Percentiles rank a stretch among this genome's conserved stretches.
Conservation (phyloP, 2,797 vertebrate species). For the Etheostoma nigrum region DNA sequence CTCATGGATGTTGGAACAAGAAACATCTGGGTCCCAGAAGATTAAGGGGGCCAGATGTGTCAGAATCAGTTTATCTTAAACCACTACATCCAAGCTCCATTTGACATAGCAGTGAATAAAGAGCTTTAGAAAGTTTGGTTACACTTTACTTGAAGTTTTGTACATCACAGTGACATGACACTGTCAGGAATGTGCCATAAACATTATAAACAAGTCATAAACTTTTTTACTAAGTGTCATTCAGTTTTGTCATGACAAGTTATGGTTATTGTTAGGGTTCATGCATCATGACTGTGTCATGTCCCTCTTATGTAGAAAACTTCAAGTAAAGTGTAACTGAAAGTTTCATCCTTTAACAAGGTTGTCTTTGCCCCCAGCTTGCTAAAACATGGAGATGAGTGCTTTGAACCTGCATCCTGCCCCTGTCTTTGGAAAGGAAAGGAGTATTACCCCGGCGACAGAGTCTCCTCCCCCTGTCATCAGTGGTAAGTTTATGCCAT, state of each 20-base stretch:
- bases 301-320: no score
- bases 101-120: neutral
- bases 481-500: slow-evolving; percentile 87
- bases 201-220: no score
- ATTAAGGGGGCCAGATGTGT: neutral
- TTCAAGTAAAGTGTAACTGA: no score
- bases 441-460: slow-evolving; percentile 95
- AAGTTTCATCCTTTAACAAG: neutral
- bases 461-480: slow-evolving; percentile 92
- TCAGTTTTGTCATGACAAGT: no score
- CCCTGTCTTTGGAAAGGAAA: slow-evolving; percentile 98
- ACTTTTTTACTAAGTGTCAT: no score
- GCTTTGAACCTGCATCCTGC: slow-evolving; percentile 90
- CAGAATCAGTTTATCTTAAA: no score
- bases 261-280: no score
- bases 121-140: neutral
- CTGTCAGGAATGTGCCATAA: no score
- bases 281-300: no score
- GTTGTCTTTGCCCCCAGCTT: slow-evolving; percentile 79
- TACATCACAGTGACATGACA: no score
- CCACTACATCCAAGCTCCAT: neutral
- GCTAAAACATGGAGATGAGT: slow-evolving; percentile 93
- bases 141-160: no score
- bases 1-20: neutral
- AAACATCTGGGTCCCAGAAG: neutral